phyloP scores from a whole-genome alignment of 1,140 invertebrate genomes.

The Drosophila sproati region DNA sequence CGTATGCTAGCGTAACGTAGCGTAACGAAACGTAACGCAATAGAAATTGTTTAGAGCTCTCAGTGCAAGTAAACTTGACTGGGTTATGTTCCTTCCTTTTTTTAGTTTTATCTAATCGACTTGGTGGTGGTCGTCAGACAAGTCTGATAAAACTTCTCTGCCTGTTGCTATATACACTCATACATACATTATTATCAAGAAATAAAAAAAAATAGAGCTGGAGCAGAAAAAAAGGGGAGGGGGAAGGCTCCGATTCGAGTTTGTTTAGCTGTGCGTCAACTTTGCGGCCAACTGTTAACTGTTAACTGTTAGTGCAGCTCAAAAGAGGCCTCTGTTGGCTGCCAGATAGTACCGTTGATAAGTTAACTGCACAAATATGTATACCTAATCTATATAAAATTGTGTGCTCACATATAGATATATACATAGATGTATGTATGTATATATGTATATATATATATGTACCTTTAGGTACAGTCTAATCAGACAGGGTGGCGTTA shows the following conservation, averaged over 20 bases:
- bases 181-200: slow-evolving; percentile 18
- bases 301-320: slow-evolving; percentile 24
- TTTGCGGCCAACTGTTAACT: neutral
- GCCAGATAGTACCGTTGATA: slow-evolving; percentile 65
- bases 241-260: slow-evolving; percentile 54
- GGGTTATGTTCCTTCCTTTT: neutral
- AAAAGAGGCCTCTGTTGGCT: slow-evolving; percentile 58
- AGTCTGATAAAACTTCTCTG: slow-evolving; percentile 47
- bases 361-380: slow-evolving; percentile 33
- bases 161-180: neutral
- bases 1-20: no score
- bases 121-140: slow-evolving; percentile 31
- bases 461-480: slow-evolving; percentile 53
- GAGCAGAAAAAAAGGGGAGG: slow-evolving; percentile 31
- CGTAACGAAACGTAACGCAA: no score
- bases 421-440: slow-evolving; percentile 1
- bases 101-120: slow-evolving; percentile 67
- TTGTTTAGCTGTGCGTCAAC: slow-evolving; percentile 71
- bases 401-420: neutral
- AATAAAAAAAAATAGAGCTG: slow-evolving; percentile 3
- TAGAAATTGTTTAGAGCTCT: neutral
- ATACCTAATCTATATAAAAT: neutral
- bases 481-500: slow-evolving; percentile 72
- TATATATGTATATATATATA: slow-evolving; percentile 9
- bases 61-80: slow-evolving; percentile 26